These are phyloP conservation scores for Thamnaconus septentrionalis DNA, from an alignment of 2,113 vertebrate species.

Conservation along the genomic window DNA sequence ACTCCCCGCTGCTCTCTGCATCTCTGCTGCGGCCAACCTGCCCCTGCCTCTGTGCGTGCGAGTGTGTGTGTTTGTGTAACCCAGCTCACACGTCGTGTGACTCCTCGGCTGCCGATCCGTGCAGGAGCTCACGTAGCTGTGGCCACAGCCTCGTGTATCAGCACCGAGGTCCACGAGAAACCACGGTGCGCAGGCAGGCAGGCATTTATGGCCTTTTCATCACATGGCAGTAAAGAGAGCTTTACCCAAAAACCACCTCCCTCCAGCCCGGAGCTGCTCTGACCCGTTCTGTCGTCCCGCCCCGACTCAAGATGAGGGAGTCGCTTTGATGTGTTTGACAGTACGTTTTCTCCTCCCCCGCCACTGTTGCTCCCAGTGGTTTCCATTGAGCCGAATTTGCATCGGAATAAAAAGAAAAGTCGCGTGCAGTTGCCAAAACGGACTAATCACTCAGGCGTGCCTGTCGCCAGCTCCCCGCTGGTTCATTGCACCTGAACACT, in stretches of 20 bases:
- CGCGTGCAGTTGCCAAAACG: too few relatives aligned
- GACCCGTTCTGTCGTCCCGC: slow-evolving; percentile 3
- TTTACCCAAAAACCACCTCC: slow-evolving; percentile 5
- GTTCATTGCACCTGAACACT: neutral
- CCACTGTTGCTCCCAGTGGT: neutral
- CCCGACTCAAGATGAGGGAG: neutral
- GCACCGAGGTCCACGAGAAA: slow-evolving; percentile 15
- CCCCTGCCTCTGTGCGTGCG: too few relatives aligned
- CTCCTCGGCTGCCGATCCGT: slow-evolving; percentile 30
- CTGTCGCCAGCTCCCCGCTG: too few relatives aligned
- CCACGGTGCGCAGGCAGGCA: slow-evolving; percentile 14
- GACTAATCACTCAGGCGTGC: too few relatives aligned
- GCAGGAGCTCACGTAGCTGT: slow-evolving; percentile 41
- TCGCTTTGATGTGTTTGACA: neutral
- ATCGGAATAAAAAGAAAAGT: too few relatives aligned
- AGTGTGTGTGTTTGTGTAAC: slow-evolving; percentile 15
- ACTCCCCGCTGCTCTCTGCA: too few relatives aligned
- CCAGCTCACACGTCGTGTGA: slow-evolving; percentile 16
- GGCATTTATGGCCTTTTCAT: slow-evolving; percentile 49
- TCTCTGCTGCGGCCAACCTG: too few relatives aligned
- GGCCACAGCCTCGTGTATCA: slow-evolving; percentile 35
- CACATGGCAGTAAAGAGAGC: slow-evolving; percentile 41
- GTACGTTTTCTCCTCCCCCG: too few relatives aligned
- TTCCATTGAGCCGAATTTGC: neutral
- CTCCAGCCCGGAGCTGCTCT: neutral